Base-by-base conservation (phyloP, 2,888 invertebrate genomes). In the Scrobipalpa atriplicella region DNA sequence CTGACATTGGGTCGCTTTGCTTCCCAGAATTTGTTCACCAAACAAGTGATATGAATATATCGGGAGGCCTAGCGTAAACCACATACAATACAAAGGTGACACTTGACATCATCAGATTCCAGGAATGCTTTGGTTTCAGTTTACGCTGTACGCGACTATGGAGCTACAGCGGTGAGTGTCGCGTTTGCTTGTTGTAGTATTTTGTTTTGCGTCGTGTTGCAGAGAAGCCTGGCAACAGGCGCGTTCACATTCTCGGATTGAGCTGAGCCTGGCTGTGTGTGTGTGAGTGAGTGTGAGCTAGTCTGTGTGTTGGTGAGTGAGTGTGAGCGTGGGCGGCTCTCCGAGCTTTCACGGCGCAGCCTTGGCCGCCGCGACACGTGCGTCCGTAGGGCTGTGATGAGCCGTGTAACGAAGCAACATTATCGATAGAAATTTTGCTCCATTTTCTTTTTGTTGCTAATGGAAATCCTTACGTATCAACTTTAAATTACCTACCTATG, bases 311-410 rank as follows among this genome's bases (percentile, higher is more conserved):
- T 70, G 62, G 75, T 66, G 67, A 63, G 72, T 75, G 73, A 21
- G 41, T 41, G 62, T 65, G 69, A 72, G 86, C 81, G 85, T 86
- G 80, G 84, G 87, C 80, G 81, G 79, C 78, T 77, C 81, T 86
- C 83, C 83, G 81, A 90, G 91, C 91, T 92, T 92, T 91, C 92
- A 90, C 90, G 82, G 73, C 70, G 77, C 90, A 92, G 91, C 92
- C 92, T 92, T 92, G 92, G 92, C 92, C 91, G 86, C 88, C 80
- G 19, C 87, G 84, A 90, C 92, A 92, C 92, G 92, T 91, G 92
- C 90, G 87, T 81, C 81, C 75, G 66, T 87, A 90, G 88, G 85
- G 90, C 76, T 81, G 87, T 2, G 77, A 76, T 72, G n/a, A 8
- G 38, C 47, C 38, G 36, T 54, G 11, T 18, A 62, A 47, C 13